phyloP scores from a whole-genome alignment of 2,113 vertebrate species.

The Trachemys scripta region DNA sequence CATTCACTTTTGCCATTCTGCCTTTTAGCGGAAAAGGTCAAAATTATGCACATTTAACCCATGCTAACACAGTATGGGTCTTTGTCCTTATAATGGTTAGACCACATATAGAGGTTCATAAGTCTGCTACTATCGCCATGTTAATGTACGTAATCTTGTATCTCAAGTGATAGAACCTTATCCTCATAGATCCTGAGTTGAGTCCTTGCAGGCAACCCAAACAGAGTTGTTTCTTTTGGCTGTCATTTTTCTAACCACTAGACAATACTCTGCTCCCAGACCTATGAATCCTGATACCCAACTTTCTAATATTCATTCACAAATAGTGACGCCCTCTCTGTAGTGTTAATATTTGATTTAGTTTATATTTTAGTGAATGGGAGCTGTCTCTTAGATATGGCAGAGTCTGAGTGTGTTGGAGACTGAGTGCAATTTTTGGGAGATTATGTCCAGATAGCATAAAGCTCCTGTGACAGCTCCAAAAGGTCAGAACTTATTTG shows the following conservation, averaged over 20 bases:
- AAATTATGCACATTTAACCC: neutral
- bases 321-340: accelerated
- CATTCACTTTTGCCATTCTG: neutral
- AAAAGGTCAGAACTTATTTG: neutral
- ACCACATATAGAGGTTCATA: accelerated
- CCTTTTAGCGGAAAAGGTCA: neutral
- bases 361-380: neutral
- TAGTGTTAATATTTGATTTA: neutral
- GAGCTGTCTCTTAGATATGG: neutral
- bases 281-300: neutral
- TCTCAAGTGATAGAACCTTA: neutral
- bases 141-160: neutral
- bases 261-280: neutral
- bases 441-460: neutral
- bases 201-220: neutral
- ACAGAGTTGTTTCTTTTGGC: neutral
- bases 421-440: neutral
- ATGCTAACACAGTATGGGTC: neutral
- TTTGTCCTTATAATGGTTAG: neutral
- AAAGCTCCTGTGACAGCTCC: neutral
- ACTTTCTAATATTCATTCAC: neutral
- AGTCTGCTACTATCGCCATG: neutral
- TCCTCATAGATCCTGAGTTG: neutral
- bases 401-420: neutral
- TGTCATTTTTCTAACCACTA: neutral